Percentiles rank a stretch among this genome's conserved stretches.
Conservation (phyloP, 2,113 vertebrate species). For the Notarius quadriscutis region DNA sequence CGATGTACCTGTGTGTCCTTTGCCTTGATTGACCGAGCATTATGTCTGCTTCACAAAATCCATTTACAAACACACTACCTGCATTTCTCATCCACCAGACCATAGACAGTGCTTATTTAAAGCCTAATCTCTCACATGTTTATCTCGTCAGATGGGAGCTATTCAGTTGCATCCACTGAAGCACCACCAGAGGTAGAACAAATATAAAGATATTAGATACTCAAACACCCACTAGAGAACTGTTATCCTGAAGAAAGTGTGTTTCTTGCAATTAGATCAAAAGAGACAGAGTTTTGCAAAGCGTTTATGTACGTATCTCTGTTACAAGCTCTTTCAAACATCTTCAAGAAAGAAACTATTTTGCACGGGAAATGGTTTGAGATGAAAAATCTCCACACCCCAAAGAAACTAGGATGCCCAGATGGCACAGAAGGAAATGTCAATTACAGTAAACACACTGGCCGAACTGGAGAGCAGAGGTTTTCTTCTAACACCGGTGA, state of each 20-base stretch:
- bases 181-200: background rate
- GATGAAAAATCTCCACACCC: background rate
- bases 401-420: background rate
- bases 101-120: background rate
- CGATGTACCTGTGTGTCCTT: background rate
- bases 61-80: conserved; percentile 1
- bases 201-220: background rate
- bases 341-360: background rate
- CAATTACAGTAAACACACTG: background rate
- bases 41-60: background rate
- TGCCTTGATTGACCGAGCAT: background rate
- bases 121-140: background rate
- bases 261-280: background rate
- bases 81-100: background rate
- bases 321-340: background rate
- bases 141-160: background rate
- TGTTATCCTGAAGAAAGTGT: background rate
- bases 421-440: conserved; percentile 8
- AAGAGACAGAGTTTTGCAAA: background rate
- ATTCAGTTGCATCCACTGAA: background rate
- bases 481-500: background rate
- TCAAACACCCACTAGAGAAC: background rate
- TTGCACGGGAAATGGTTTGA: background rate
- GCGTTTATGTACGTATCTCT: background rate
- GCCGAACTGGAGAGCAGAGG: background rate